Evolutionary conservation across 2,888 invertebrate species (phyloP), one percentile per base, ranked within the genome.

Genomic region (Helobdella robusta): DNA sequence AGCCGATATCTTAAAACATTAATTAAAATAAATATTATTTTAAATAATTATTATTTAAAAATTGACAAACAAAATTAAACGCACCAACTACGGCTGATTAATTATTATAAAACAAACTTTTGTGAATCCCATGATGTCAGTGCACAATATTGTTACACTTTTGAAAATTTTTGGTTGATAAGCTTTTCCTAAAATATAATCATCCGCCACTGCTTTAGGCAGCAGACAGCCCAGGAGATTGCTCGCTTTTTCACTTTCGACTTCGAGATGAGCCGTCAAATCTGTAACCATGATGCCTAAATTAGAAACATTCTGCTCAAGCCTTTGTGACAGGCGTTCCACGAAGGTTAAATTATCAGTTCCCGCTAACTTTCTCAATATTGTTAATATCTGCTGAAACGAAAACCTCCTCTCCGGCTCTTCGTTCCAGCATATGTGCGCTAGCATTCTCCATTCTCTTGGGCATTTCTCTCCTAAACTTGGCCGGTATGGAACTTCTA

Each of bases 61-160:
- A 35, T 59, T 35, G 36, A 52, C 11, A 52, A 11, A 20, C 23
- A 20, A 8, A 52, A 11, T 11, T 20, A 52, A 8, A 6, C 11
- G 8, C 23, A 20, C 23, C 15, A n/a, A 50, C 6, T 6, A 50
- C 20, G 6, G 20, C 8, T 40, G 44, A 15, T 11, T 40, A 40
- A 40, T 40, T 40, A 48, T 8, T 15, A 23, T 1, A 18, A 48
- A 8, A 2, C 8, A 1, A 15, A 65, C 59, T 52, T 60, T 65
- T 6, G 65, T 65, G 36, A 65, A 65, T n/a, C 65, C 65, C n/a
- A 59, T 59, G 30, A 65, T 59, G 60, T 65, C 65, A 35, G 50
- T 59, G 25, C 59, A 65, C 25, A 59, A 35, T 30, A 65, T 28
- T 3, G 65, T 60, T 0, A 40, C 65, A 28, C 34, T 59, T 6